Evolutionary conservation across 2,888 invertebrate species (phyloP), one percentile per base, ranked within the genome.

Genomic region (Netelia melanura): DNA sequence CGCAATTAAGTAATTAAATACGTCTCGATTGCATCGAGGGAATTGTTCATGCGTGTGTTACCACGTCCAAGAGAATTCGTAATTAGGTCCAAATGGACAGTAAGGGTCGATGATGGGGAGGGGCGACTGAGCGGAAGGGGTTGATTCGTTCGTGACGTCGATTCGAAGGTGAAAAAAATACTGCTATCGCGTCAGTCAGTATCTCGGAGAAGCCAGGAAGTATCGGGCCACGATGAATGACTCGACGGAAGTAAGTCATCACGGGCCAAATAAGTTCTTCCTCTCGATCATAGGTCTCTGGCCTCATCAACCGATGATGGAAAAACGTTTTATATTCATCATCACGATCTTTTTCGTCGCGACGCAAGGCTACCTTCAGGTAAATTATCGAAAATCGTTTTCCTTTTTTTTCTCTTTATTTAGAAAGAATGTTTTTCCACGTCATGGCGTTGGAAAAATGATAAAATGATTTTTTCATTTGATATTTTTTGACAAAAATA

Each of bases 301-400:
- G 91, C 90, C 91, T 10, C 81, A 88, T 75, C 91, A 90, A 38
- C 82, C 76, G n/a, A 56, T 10, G 2, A 3, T 78, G 30, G 85
- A 88, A 38, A 90, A 86, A 71, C 62, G 78, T 58, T 38, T 88
- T 0, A 68, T 84, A 0, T 80, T 84, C 0, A n/a, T 85, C 3
- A 1, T 88, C 5, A 74, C 87, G 10, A 48, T 87, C 14, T 87
- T 88, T 17, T 71, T 84, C 5, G 58, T 90, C 30, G 6, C 52
- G 5, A 70, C 74, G 3, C 91, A 91, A 72, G 80, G 83, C 21
- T 3, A 76, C 6, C 2, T 91, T 8, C 89, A 91, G 88, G 91
- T 90, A 89, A 65, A 43, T 14, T 10, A 30, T 43, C 25, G 9
- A 44, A 38, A 3, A 58, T 74, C 30, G 48, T 68, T 21, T 52